phyloP scores from a whole-genome alignment of 2,113 vertebrate genomes.

The Peucedramus taeniatus region DNA sequence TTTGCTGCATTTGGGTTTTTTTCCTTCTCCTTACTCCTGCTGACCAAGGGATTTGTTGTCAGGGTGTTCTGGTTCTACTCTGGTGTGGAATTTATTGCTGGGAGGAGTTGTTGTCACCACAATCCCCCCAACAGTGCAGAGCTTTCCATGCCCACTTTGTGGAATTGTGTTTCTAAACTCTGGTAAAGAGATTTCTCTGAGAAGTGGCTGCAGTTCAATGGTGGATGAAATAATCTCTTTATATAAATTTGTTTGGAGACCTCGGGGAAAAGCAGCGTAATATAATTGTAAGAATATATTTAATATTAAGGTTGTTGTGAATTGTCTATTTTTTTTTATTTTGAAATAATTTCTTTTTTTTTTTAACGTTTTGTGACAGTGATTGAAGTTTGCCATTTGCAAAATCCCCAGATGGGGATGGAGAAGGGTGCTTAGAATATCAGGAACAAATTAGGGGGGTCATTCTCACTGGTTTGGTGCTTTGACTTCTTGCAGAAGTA shows the following conservation, averaged over 20 bases:
- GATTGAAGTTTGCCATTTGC: background rate
- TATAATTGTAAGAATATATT: conserved; percentile 59
- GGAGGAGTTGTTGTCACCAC: background rate
- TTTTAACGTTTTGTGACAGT: background rate
- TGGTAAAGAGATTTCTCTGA: conserved; percentile 37
- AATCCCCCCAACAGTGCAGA: background rate
- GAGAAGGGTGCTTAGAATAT: background rate
- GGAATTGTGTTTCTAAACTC: conserved; percentile 31
- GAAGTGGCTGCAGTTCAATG: conserved; percentile 60
- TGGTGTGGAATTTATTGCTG: background rate
- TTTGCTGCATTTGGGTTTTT: background rate
- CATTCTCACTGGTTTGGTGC: background rate
- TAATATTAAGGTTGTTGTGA: conserved; percentile 59
- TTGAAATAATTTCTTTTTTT: background rate
- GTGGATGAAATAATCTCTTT: conserved; percentile 63
- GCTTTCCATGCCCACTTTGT: background rate
- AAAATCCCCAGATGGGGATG: background rate
- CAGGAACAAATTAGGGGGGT: background rate
- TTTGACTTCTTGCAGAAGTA: background rate
- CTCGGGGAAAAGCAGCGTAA: conserved; percentile 7
- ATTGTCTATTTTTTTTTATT: background rate
- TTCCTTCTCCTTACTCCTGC: background rate
- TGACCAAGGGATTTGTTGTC: background rate
- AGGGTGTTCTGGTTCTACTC: background rate
- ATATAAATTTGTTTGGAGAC: conserved; percentile 43